A percentile compares a stretch with the other conserved stretches of the same genome.
phyloP scores from a whole-genome alignment of 2,113 vertebrate genomes.

The Oxyruncus cristatus region DNA sequence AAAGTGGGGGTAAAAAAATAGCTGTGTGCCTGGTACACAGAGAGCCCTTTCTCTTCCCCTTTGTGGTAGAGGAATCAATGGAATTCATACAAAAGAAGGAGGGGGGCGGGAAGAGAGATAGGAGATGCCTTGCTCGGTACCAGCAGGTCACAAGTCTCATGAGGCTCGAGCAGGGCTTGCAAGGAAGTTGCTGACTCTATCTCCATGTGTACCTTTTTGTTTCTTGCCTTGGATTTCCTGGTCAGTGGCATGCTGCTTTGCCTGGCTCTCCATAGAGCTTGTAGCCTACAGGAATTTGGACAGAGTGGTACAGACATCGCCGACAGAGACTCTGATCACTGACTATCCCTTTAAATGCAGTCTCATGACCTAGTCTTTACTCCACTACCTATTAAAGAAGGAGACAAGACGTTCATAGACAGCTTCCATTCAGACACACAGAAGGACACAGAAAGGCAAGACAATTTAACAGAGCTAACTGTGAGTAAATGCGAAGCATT shows the following conservation, averaged over 20 bases:
- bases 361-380: conserved; percentile 84
- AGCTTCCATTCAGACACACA: conserved; percentile 30
- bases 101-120: conserved; percentile 60
- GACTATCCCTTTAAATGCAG: conserved; percentile 81
- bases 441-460: conserved; percentile 27
- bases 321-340: conserved; percentile 81
- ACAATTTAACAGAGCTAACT: conserved; percentile 36
- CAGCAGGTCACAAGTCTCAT: conserved; percentile 73
- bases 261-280: conserved; percentile 83
- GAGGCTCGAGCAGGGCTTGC: conserved; percentile 46
- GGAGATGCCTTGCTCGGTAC: conserved; percentile 65
- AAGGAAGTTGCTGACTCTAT: conserved; percentile 61
- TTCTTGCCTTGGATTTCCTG: conserved; percentile 82
- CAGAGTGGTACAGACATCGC: conserved; percentile 93
- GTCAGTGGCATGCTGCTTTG: conserved; percentile 78
- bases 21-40: conserved; percentile 73
- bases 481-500: conserved; percentile 22
- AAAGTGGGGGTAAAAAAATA: conserved; percentile 9
- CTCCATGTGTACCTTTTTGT: conserved; percentile 65
- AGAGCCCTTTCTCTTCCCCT: conserved; percentile 52
- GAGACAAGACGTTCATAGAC: conserved; percentile 34
- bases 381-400: conserved; percentile 71
- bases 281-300: conserved; percentile 84
- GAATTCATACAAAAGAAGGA: conserved; percentile 67
- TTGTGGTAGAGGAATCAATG: conserved; percentile 67